These are phyloP conservation scores for Limnephilus rhombicus DNA, from an alignment of 2,888 invertebrate genomes.

Conservation along the genomic window DNA sequence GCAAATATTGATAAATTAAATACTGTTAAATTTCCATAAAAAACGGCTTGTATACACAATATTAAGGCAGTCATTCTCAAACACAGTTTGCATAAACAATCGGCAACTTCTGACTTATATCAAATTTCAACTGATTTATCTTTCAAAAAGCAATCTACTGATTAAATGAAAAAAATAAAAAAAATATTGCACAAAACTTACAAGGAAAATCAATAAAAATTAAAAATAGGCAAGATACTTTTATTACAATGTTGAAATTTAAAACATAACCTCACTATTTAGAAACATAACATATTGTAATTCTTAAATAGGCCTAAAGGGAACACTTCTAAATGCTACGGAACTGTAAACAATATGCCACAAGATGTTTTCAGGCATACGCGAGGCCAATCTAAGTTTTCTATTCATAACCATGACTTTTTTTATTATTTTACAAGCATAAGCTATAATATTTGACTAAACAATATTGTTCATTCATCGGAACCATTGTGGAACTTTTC, in stretches of 20 bases:
- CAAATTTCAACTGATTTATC: slow-evolving; percentile 20
- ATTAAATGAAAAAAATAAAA: not conserved
- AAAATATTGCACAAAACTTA: slow-evolving; percentile 33
- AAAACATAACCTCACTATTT: slow-evolving; percentile 4
- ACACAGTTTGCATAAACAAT: slow-evolving; percentile 26
- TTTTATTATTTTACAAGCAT: slow-evolving; percentile 7
- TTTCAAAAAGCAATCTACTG: slow-evolving; percentile 19
- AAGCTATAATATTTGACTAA: slow-evolving; percentile 23
- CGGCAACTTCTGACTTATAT: not conserved
- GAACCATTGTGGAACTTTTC: not conserved
- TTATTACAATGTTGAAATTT: slow-evolving; percentile 11
- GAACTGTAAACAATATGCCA: not conserved
- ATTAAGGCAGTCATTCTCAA: slow-evolving; percentile 51
- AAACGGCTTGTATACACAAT: slow-evolving; percentile 56
- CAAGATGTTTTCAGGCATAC: not conserved
- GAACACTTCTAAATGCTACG: not conserved
- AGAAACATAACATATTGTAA: not conserved
- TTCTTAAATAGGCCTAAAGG: not conserved
- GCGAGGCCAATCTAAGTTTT: not conserved
- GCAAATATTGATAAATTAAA: slow-evolving; percentile 46
- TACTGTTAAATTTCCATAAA: slow-evolving; percentile 57
- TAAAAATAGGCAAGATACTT: not conserved
- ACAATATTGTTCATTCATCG: not conserved
- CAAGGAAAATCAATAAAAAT: not conserved
- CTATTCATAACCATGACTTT: not conserved